Conservation (phyloP, 2,113 vertebrate genomes). For the Cavia porcellus region DNA sequence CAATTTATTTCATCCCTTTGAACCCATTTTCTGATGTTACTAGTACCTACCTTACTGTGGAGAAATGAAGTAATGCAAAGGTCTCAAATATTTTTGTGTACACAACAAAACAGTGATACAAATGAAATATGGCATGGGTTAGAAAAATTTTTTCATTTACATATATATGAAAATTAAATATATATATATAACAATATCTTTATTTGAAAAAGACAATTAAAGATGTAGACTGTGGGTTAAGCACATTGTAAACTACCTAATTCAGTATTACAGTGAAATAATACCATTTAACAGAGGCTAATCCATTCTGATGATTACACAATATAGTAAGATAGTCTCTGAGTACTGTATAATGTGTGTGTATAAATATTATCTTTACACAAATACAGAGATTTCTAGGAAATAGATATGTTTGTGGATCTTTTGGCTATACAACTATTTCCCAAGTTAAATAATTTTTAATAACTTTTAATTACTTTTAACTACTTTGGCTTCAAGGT, state of each 20-base stretch:
- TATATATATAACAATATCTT: background rate
- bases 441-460: background rate
- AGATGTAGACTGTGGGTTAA: background rate
- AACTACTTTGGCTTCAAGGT: background rate
- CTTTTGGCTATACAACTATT: background rate
- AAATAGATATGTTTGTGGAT: background rate
- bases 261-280: background rate
- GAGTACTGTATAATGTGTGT: background rate
- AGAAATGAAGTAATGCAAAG: background rate
- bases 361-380: background rate
- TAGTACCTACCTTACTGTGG: background rate
- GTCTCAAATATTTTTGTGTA: background rate
- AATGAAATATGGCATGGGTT: background rate
- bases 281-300: background rate
- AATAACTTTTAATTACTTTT: no score
- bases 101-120: background rate
- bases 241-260: background rate
- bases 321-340: background rate
- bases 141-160: background rate
- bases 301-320: background rate
- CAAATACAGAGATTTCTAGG: background rate
- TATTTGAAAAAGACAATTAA: background rate
- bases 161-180: background rate
- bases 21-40: background rate
- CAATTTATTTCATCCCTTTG: background rate